A percentile compares a stretch with the other conserved stretches of the same genome.
phyloP scores from a whole-genome alignment of 1,140 invertebrate species.

The Diachasma alloeum region DNA sequence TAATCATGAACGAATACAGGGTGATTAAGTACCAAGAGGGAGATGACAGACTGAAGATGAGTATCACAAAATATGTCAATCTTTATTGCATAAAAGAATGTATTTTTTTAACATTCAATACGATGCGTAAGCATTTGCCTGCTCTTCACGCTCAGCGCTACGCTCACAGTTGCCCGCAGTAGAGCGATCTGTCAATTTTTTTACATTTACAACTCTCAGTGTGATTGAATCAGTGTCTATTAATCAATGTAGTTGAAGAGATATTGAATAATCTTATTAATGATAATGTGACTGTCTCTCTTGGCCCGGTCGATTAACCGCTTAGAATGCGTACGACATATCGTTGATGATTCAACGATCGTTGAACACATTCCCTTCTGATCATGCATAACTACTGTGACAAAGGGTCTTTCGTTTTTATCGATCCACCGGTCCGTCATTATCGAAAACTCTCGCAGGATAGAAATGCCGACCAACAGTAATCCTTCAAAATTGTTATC shows the following conservation, averaged over 20 bases:
- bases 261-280: not conserved
- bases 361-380: conserved; percentile 22
- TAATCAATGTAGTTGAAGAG: too few relatives aligned
- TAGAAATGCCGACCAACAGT: not conserved
- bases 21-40: conserved; percentile 9
- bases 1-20: not conserved
- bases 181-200: conserved; percentile 7
- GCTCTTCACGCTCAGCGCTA: conserved; percentile 23
- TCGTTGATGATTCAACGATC: not conserved
- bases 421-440: conserved; percentile 36
- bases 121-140: not conserved
- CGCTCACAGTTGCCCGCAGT: conserved; percentile 21
- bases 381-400: conserved; percentile 29
- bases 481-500: not conserved
- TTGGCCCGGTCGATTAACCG: conserved; percentile 21
- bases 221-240: too few relatives aligned
- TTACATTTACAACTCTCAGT: not conserved
- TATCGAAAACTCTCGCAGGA: conserved; percentile 31
- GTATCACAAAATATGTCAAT: not conserved
- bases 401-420: conserved; percentile 20
- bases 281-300: conserved; percentile 22
- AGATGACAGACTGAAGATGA: not conserved
- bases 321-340: not conserved
- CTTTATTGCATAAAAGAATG: not conserved
- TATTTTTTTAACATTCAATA: not conserved